Conservation (phyloP, 2,888 invertebrate genomes). For the Myopa testacea region DNA sequence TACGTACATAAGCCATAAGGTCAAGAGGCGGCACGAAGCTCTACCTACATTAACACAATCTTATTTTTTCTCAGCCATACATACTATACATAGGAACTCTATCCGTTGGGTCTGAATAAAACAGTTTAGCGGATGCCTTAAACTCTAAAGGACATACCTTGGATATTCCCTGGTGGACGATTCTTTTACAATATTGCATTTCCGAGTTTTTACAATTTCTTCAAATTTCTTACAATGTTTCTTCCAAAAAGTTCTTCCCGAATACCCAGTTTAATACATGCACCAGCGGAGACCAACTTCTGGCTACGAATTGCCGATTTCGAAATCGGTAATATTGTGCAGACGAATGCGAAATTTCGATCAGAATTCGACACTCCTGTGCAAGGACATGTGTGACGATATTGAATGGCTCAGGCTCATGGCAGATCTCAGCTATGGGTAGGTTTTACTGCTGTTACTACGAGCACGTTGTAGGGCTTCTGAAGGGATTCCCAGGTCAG, state of each 20-base stretch:
- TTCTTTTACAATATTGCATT: background rate
- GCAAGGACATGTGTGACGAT: slow-evolving; percentile 33
- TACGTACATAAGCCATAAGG: too few relatives aligned
- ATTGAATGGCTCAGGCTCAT: slow-evolving; percentile 29
- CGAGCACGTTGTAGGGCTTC: slow-evolving; percentile 8
- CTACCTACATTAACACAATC: background rate
- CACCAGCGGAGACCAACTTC: slow-evolving; percentile 11
- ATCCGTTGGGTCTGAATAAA: background rate
- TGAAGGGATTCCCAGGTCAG: slow-evolving; percentile 2
- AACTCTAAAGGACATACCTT: background rate
- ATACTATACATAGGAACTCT: slow-evolving; percentile 6
- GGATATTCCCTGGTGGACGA: slow-evolving; percentile 1
- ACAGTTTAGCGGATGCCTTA: slow-evolving; percentile 9
- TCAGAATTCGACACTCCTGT: slow-evolving; percentile 13
- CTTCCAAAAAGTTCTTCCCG: background rate
- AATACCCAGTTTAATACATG: background rate
- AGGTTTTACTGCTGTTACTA: background rate
- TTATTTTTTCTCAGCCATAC: background rate
- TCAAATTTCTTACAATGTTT: background rate
- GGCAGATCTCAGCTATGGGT: slow-evolving; percentile 6
- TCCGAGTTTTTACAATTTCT: background rate
- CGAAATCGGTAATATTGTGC: slow-evolving; percentile 16
- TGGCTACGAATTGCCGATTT: slow-evolving; percentile 35
- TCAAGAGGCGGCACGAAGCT: too few relatives aligned
- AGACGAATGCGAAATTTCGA: background rate